These are phyloP conservation scores for Poliocrania exsul DNA, from an alignment of 2,797 vertebrate species.

Conservation along the genomic window DNA sequence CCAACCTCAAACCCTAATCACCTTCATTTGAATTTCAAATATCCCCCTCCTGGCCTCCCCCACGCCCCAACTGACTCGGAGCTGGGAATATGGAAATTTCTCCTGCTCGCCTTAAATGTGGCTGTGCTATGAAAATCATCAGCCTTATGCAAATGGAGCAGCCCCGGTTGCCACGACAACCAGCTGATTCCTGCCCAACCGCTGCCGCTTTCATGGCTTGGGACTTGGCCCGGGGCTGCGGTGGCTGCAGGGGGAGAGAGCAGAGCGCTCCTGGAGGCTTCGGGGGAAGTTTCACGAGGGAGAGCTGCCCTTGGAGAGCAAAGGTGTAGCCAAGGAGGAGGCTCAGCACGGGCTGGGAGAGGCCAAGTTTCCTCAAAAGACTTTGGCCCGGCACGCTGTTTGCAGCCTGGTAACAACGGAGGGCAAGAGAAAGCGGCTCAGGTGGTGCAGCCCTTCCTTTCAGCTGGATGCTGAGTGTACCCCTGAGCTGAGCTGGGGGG, in stretches of 20 bases:
- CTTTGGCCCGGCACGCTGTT: background rate
- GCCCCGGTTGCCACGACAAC: conserved; percentile 77
- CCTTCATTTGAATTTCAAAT: conserved; percentile 97
- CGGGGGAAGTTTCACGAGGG: conserved; percentile 53
- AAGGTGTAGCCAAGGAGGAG: background rate
- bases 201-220: background rate
- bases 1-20: conserved; percentile 74
- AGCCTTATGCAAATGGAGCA: conserved; percentile 89
- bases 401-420: background rate
- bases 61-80: conserved; percentile 77
- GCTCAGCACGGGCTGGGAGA: background rate
- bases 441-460: background rate
- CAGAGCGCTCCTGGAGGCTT: conserved; percentile 37
- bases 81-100: conserved; percentile 91
- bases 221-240: conserved; percentile 45
- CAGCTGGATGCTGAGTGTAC: background rate
- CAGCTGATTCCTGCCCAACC: conserved; percentile 49
- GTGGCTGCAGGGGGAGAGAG: conserved; percentile 25
- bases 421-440: background rate
- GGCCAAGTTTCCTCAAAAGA: conserved; percentile 54
- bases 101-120: conserved; percentile 75
- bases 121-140: conserved; percentile 95
- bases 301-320: conserved; percentile 31
- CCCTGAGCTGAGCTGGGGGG: background rate
- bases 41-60: conserved; percentile 73